These are phyloP conservation scores for Schlechtendalia chinensis DNA, from an alignment of 1,140 invertebrate genomes.

Conservation along the genomic window DNA sequence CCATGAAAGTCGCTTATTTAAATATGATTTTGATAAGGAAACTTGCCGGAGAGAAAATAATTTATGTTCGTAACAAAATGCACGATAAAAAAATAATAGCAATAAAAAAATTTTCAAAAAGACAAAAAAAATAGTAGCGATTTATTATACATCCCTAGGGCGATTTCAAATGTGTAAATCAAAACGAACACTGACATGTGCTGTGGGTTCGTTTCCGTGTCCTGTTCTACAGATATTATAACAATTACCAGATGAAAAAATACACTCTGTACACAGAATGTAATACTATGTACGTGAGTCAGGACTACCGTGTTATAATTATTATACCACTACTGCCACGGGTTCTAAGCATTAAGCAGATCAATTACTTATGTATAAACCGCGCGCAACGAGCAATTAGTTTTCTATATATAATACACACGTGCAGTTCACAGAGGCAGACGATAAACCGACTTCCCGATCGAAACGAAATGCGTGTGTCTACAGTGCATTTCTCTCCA, in stretches of 20 bases:
- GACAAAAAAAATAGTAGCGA: background rate
- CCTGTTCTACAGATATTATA: too few relatives aligned
- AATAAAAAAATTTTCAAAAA: background rate
- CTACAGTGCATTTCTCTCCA: background rate
- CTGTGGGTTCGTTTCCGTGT: background rate
- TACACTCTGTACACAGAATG: background rate
- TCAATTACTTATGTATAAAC: too few relatives aligned
- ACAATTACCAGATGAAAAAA: slow-evolving; percentile 11
- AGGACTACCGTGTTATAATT: background rate
- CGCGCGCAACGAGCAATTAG: too few relatives aligned
- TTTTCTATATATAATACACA: too few relatives aligned
- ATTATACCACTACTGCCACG: too few relatives aligned
- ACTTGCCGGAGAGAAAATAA: background rate
- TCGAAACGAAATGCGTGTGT: background rate
- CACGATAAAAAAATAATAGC: background rate
- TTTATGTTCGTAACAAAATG: background rate
- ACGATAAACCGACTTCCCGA: background rate
- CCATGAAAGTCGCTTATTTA: background rate
- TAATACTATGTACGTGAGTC: background rate
- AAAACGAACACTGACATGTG: slow-evolving; percentile 12
- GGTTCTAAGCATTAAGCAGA: too few relatives aligned
- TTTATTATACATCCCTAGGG: slow-evolving; percentile 6
- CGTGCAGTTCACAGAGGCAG: too few relatives aligned
- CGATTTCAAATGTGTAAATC: slow-evolving; percentile 14
- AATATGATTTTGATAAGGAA: background rate